phyloP scores from a whole-genome alignment of 1,140 invertebrate species.

The Bombus waltoni region DNA sequence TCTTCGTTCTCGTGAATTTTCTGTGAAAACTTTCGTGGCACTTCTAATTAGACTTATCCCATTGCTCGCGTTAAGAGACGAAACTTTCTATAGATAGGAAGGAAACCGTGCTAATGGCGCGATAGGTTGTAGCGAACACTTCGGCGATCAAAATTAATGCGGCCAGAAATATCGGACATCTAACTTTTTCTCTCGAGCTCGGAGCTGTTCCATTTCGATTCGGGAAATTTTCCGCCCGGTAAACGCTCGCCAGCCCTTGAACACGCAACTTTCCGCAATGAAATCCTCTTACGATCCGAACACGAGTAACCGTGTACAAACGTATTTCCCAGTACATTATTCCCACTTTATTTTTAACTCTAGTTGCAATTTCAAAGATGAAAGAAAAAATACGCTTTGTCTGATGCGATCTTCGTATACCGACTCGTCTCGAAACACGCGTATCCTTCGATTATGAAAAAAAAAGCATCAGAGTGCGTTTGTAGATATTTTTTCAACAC shows the following conservation, averaged over 20 bases:
- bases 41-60: conserved; percentile 63
- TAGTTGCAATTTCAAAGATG: background rate
- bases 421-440: too few species aligned
- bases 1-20: conserved; percentile 21
- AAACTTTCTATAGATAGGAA: conserved; percentile 39
- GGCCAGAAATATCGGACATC: background rate
- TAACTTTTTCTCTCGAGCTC: background rate
- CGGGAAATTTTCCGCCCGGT: background rate
- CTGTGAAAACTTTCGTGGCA: conserved; percentile 41
- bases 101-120: conserved; percentile 32
- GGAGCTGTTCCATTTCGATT: background rate
- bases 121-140: conserved; percentile 38
- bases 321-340: too few species aligned
- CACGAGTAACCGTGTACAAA: too few species aligned
- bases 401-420: too few species aligned
- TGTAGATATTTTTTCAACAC: background rate
- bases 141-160: conserved; percentile 35
- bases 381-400: too few species aligned
- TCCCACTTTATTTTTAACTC: background rate
- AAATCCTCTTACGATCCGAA: background rate
- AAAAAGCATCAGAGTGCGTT: background rate
- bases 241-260: background rate
- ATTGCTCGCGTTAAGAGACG: conserved; percentile 32
- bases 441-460: background rate
- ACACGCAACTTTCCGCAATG: background rate